These are phyloP conservation scores for Corythornis cristatus DNA, from an alignment of 2,113 vertebrate genomes.

Conservation along the genomic window DNA sequence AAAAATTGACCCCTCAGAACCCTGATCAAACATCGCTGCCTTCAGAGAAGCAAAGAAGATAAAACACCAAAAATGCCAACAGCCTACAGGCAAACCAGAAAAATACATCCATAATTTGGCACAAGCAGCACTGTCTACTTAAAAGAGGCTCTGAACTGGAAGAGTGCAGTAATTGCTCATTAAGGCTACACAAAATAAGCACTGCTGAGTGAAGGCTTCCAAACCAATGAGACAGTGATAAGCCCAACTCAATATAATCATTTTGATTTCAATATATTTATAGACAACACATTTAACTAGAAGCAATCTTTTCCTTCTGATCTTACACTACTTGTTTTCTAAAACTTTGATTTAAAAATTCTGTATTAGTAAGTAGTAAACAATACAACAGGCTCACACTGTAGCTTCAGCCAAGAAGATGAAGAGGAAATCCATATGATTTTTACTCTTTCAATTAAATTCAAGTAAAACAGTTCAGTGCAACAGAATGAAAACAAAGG, in stretches of 20 bases:
- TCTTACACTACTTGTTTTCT: neutral
- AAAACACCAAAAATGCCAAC: neutral
- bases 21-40: neutral
- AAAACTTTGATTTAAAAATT: neutral
- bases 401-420: neutral
- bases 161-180: conserved; percentile 14
- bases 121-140: neutral
- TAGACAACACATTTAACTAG: neutral
- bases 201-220: conserved; percentile 7
- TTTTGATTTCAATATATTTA: neutral
- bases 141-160: conserved; percentile 42
- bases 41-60: neutral
- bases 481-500: neutral
- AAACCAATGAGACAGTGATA: conserved; percentile 10
- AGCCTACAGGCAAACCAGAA: neutral
- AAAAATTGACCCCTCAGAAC: neutral
- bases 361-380: neutral
- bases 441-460: neutral
- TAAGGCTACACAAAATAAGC: conserved; percentile 47
- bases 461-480: neutral
- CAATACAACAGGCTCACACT: neutral
- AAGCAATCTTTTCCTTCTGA: neutral
- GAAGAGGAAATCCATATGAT: neutral
- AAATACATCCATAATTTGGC: neutral
- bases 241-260: neutral